Evolutionary conservation across 2,888 invertebrate species (phyloP).

Genomic region (Phaonia tiefii): DNA sequence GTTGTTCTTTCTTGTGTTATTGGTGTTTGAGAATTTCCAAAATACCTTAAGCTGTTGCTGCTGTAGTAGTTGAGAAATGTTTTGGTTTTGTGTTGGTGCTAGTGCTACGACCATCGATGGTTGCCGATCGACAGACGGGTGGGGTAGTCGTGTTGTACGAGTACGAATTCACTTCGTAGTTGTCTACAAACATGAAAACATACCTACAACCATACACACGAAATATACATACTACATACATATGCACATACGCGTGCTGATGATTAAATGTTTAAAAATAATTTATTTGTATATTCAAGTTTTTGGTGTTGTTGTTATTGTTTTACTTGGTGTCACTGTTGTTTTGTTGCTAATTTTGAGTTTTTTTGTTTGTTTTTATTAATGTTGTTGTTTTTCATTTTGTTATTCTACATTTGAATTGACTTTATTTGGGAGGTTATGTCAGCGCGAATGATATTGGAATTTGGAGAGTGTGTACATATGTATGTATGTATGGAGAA

Average conservation of each 20-base stretch:
- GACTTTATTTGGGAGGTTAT: slow-evolving; percentile 50
- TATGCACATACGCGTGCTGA: slow-evolving; percentile 51
- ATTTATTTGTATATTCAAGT: slow-evolving; percentile 58
- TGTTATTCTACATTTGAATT: slow-evolving; percentile 26
- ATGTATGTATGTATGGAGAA: no score
- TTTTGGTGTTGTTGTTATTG: slow-evolving; percentile 30
- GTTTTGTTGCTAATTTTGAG: slow-evolving; percentile 12
- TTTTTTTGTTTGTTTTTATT: slow-evolving; percentile 10
- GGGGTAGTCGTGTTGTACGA: no score
- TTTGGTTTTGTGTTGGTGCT: slow-evolving; percentile 23
- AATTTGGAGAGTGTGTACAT: slow-evolving; percentile 24
- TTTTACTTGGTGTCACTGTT: slow-evolving; percentile 17
- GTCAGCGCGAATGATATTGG: slow-evolving; percentile 48
- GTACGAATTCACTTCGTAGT: background rate
- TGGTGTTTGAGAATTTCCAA: slow-evolving; percentile 27
- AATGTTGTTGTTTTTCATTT: no score
- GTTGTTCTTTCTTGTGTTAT: background rate
- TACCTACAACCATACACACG: slow-evolving; percentile 4
- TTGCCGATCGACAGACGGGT: background rate
- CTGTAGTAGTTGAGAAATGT: slow-evolving; percentile 1
- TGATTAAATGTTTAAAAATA: slow-evolving; percentile 65
- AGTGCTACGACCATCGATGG: background rate
- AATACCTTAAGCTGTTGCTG: slow-evolving; percentile 17
- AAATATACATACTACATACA: no score
- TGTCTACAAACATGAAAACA: no score